Evolutionary conservation across 2,113 vertebrate genomes (phyloP).

Genomic region (Hydropotes inermis): DNA sequence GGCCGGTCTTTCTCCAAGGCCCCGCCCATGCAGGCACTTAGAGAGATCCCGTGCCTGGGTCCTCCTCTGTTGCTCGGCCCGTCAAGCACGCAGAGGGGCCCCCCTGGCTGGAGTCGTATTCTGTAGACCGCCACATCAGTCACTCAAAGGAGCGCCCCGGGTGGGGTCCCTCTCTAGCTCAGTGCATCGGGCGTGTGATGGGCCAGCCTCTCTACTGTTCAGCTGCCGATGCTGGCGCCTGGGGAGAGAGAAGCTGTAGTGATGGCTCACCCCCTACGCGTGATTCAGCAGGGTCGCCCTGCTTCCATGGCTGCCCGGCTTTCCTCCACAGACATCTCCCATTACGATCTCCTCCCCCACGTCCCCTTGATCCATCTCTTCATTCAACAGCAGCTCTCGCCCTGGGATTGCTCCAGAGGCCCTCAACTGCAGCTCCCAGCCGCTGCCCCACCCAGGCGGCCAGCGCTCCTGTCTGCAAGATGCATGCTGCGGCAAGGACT

Average conservation of each 20-base stretch:
- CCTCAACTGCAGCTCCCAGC: not conserved
- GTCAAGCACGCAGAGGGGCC: not conserved
- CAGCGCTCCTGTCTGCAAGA: not conserved
- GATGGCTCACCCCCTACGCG: rapidly evolving
- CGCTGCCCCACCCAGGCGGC: not conserved
- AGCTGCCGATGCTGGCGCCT: not conserved
- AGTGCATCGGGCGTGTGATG: rapidly evolving
- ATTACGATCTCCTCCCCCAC: not conserved
- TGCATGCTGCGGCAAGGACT: not conserved
- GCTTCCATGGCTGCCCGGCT: not conserved
- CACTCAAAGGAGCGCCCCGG: not conserved
- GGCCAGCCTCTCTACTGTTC: not conserved
- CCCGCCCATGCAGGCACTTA: rapidly evolving
- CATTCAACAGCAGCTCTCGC: not conserved
- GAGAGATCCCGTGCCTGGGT: not conserved
- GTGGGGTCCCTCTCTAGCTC: not conserved
- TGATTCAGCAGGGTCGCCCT: not conserved
- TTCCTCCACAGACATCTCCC: not conserved
- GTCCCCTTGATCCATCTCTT: not conserved
- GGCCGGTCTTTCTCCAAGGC: not conserved
- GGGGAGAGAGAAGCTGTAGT: not conserved
- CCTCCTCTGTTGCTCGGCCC: rapidly evolving
- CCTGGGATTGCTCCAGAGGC: not conserved
- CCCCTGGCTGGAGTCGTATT: not conserved
- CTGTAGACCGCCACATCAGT: not conserved